These are phyloP conservation scores for Lycophotia porphyrea DNA, from an alignment of 2,888 invertebrate genomes.

Conservation along the genomic window DNA sequence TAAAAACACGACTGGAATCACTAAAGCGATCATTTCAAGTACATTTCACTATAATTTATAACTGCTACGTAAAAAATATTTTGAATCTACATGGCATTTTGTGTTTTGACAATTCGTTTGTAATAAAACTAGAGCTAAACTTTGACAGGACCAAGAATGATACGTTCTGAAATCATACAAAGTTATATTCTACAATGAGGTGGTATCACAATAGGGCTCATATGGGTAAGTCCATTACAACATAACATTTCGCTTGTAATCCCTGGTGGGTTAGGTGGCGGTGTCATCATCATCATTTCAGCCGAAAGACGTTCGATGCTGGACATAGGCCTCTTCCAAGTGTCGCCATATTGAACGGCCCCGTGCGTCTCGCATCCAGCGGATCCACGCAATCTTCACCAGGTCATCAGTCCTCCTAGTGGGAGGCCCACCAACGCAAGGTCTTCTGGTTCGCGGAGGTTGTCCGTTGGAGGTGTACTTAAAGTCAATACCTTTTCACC, in stretches of 20 bases:
- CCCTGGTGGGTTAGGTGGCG: too few relatives aligned
- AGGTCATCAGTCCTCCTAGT: too few relatives aligned
- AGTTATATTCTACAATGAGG: neutral
- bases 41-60: slow-evolving; percentile 60
- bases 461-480: neutral
- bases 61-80: slow-evolving; percentile 31
- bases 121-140: neutral
- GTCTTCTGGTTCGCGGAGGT: too few relatives aligned
- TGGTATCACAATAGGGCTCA: neutral
- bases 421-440: too few relatives aligned
- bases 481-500: neutral
- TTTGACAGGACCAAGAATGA: neutral
- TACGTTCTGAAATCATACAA: neutral
- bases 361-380: too few relatives aligned
- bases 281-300: too few relatives aligned
- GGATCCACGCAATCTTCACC: too few relatives aligned
- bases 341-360: too few relatives aligned
- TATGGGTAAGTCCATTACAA: neutral
- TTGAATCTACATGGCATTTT: slow-evolving; percentile 40
- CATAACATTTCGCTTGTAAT: too few relatives aligned
- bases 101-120: slow-evolving; percentile 1
- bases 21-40: slow-evolving; percentile 55
- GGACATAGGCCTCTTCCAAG: too few relatives aligned
- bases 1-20: slow-evolving; percentile 51
- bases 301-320: too few relatives aligned